A percentile compares a stretch with the other conserved stretches of the same genome.
phyloP scores from a whole-genome alignment of 2,888 invertebrate genomes.

The Itoplectis maculator region DNA sequence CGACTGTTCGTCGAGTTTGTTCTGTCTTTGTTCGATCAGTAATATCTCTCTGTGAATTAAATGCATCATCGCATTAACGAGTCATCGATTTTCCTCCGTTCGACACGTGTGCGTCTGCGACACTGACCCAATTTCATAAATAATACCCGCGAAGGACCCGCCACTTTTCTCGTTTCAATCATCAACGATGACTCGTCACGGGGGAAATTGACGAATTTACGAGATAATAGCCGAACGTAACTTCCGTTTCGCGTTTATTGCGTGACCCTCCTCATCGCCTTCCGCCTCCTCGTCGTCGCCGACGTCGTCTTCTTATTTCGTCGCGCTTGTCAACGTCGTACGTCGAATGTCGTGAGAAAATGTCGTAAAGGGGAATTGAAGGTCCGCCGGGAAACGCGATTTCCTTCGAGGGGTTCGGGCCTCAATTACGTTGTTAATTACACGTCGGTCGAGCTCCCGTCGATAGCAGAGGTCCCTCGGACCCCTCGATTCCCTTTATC shows the following conservation, averaged over 20 bases:
- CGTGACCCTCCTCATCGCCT: conserved; percentile 56
- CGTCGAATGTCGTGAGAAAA: conserved; percentile 43
- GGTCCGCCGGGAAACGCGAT: conserved; percentile 23
- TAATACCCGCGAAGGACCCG: neutral
- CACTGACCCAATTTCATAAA: conserved; percentile 1
- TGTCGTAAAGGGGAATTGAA: conserved; percentile 38
- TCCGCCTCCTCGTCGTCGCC: conserved; percentile 26
- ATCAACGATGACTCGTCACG: conserved; percentile 11
- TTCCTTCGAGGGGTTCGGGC: conserved; percentile 24
- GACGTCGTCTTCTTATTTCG: conserved; percentile 14
- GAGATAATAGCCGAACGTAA: conserved; percentile 58
- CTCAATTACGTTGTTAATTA: conserved; percentile 41
- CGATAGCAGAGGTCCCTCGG: neutral
- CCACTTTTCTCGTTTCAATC: conserved; percentile 4
- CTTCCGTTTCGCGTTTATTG: conserved; percentile 59
- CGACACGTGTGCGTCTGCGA: neutral
- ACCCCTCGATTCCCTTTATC: neutral
- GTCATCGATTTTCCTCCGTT: conserved; percentile 9
- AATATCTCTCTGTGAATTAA: conserved; percentile 1
- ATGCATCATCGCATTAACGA: conserved; percentile 4
- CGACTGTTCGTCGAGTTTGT: neutral
- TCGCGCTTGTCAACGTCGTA: conserved; percentile 15
- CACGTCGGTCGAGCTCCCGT: conserved; percentile 23
- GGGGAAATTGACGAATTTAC: conserved; percentile 32
- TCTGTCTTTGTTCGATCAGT: neutral